phyloP scores from a whole-genome alignment of 1,140 invertebrate species.

The Palaemon carinicauda region DNA sequence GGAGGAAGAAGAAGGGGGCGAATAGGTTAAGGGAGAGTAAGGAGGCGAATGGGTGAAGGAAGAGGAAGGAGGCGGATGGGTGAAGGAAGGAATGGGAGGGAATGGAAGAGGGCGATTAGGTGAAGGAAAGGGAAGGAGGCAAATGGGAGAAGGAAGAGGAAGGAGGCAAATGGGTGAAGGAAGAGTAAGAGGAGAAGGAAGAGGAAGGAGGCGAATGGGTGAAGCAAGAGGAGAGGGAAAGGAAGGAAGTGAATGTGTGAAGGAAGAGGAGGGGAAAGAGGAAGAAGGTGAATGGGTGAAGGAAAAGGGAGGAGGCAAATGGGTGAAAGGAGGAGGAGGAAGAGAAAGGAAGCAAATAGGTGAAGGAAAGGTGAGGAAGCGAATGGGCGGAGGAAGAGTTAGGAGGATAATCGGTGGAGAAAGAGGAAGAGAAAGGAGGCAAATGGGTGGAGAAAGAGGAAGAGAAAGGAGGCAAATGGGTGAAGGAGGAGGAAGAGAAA shows the following conservation, averaged over 20 bases:
- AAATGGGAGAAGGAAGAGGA: not conserved
- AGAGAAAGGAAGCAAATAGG: not conserved
- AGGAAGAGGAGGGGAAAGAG: not conserved
- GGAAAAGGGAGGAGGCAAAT: not conserved
- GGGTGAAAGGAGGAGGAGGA: not conserved
- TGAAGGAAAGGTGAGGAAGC: not conserved
- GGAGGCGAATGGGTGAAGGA: not conserved
- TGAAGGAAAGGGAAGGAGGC: not conserved
- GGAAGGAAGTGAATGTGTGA: not conserved
- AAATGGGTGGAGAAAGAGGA: not conserved
- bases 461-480: too few relatives aligned
- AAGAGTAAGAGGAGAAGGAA: not conserved
- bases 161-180: not conserved
- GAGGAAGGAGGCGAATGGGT: too few relatives aligned
- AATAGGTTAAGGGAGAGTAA: not conserved
- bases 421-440: not conserved
- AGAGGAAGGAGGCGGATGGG: too few relatives aligned
- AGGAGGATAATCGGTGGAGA: not conserved
- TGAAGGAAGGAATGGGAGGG: too few relatives aligned
- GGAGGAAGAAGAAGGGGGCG: not conserved
- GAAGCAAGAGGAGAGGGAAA: too few relatives aligned
- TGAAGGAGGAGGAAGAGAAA: too few relatives aligned
- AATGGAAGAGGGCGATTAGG: not conserved
- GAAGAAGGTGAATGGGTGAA: not conserved
- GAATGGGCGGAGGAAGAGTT: not conserved